These are phyloP conservation scores for Cryptotis parvus DNA, from an alignment of 2,113 vertebrate species.

Conservation along the genomic window DNA sequence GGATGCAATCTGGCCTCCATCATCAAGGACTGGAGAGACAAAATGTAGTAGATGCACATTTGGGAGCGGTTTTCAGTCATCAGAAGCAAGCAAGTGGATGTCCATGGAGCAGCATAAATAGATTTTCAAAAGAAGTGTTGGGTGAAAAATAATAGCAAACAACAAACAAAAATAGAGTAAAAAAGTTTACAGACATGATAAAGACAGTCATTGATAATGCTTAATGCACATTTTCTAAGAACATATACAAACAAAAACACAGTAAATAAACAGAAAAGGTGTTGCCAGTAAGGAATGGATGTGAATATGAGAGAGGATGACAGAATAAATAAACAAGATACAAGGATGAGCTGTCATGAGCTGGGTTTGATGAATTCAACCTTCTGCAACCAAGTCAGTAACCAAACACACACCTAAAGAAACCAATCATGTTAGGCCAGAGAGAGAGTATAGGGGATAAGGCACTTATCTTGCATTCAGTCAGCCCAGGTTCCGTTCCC, in stretches of 20 bases:
- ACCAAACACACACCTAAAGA: conserved; percentile 51
- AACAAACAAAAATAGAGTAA: background rate
- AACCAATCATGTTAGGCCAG: background rate
- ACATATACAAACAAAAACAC: conserved; percentile 43
- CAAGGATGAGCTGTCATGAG: background rate
- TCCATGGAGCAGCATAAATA: background rate
- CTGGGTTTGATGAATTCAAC: conserved; percentile 52
- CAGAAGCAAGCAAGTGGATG: conserved; percentile 36
- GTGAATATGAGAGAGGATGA: background rate
- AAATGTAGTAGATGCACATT: background rate
- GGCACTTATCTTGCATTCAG: too few relatives aligned
- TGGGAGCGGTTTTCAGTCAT: conserved; percentile 21
- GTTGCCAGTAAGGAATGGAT: background rate
- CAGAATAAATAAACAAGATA: conserved; percentile 50
- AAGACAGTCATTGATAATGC: conserved; percentile 16
- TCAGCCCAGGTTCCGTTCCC: too few relatives aligned
- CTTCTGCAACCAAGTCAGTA: conserved; percentile 28
- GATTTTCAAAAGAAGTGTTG: conserved; percentile 19
- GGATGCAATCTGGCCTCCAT: conserved; percentile 54
- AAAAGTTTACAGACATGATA: conserved; percentile 23
- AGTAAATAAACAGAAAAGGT: conserved; percentile 40
- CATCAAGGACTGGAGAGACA: background rate
- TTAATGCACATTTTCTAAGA: conserved; percentile 43
- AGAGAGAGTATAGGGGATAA: too few relatives aligned
- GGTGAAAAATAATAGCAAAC: conserved; percentile 15